Base-by-base conservation (phyloP, 2,888 invertebrate species). In the Nomada flava region DNA sequence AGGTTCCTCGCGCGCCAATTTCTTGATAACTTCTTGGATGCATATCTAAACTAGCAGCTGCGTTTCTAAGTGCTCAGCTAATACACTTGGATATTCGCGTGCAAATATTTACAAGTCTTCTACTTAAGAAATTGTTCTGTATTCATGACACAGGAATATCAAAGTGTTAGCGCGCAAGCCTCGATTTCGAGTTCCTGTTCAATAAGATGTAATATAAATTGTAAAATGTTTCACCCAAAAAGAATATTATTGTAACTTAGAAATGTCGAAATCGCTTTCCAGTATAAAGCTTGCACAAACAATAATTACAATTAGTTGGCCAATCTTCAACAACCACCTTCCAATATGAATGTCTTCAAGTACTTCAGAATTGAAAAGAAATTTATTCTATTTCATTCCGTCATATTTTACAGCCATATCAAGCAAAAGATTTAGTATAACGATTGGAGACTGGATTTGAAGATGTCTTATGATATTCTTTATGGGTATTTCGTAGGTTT, bases 401-500 rank as follows among this genome's bases (percentile, higher is more conserved):
- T 3, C 11, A 2, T 13, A 20, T 53, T 29, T 59, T 3, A 9
- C 20, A 13, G 20, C 9, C 20, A 18, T 62, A 10, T 26, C 23
- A 42, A 29, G 4, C 18, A 9, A 11, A n/a, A 29, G 52, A 13
- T 20, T 10, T 2, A 18, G n/a, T 11, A 1, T 20, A n/a, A 70
- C 15, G 26, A 82, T 82, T 82, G 76, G 64, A 60, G 65, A 72
- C 69, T 82, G 72, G 83, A 71, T 63, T 75, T 42, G 20, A 63
- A 36, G 50, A 57, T 64, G 36, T 26, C 47, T 69, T 29, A 71
- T 2, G 26, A 70, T 69, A 47, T 68, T 83, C 68, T 79, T 73
- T 70, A 63, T 85, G 85, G 86, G 84, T 36, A 76, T 63, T 83
- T 86, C 81, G 70, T 63, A 87, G 86, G 86, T 82, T 80, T 79